Evolutionary conservation across 2,797 vertebrate genomes (phyloP).

Genomic region (Pseudomugil tenellus): DNA sequence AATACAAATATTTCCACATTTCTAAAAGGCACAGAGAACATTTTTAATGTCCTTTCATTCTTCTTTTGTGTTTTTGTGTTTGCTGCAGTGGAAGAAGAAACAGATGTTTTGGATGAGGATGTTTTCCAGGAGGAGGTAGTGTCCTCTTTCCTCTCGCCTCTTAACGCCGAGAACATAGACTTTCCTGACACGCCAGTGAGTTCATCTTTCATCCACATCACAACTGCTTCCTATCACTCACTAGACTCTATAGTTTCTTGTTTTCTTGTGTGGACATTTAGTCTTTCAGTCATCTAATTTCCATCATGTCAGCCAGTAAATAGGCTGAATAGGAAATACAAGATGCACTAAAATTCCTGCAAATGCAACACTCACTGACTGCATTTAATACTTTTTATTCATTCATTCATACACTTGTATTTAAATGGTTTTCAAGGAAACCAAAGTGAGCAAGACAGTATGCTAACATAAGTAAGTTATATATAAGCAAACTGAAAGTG

Average conservation of each 20-base stretch:
- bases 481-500: no score
- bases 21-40: neutral
- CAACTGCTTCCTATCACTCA: conserved; percentile 6
- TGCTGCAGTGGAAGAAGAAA: conserved; percentile 27
- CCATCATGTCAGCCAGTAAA: neutral
- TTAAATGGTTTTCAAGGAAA: neutral
- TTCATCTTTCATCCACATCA: neutral
- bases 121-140: conserved; percentile 65
- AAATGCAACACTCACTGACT: neutral
- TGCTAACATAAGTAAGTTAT: neutral
- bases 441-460: neutral
- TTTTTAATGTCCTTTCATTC: neutral
- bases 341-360: neutral
- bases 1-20: neutral
- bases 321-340: neutral
- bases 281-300: conserved; percentile 10
- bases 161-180: conserved; percentile 34
- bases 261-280: neutral
- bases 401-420: neutral
- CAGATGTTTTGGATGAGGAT: conserved; percentile 63
- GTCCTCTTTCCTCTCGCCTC: conserved; percentile 48
- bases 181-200: conserved; percentile 66
- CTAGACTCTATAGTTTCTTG: neutral
- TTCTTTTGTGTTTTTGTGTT: conserved; percentile 1
- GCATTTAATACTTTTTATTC: neutral